phyloP scores from a whole-genome alignment of 1,140 invertebrate genomes.

The Samia ricini region DNA sequence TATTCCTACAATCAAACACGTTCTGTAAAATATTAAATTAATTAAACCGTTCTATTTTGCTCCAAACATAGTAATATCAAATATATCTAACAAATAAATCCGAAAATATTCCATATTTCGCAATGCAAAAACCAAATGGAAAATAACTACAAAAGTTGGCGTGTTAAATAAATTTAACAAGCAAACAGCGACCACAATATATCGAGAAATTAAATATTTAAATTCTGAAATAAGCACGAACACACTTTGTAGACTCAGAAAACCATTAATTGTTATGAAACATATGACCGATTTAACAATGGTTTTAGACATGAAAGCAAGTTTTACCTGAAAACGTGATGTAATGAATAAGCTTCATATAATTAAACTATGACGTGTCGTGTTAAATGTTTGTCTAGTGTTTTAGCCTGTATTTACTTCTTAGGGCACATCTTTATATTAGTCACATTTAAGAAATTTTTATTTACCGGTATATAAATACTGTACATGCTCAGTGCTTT shows the following conservation, averaged over 20 bases:
- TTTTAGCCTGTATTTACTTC: background rate
- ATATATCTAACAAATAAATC: background rate
- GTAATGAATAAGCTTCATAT: slow-evolving; percentile 3
- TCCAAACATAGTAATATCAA: too few relatives aligned
- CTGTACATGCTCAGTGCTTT: too few relatives aligned
- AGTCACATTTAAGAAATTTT: too few relatives aligned
- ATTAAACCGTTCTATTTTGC: too few relatives aligned
- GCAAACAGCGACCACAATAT: background rate
- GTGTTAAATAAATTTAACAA: background rate
- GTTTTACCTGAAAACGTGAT: background rate
- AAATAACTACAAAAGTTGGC: background rate
- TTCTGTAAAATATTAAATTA: too few relatives aligned
- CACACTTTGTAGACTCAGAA: slow-evolving; percentile 2
- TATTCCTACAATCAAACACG: too few relatives aligned
- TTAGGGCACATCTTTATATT: too few relatives aligned
- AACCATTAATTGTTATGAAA: slow-evolving; percentile 11
- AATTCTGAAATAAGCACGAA: background rate
- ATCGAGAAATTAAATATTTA: slow-evolving; percentile 1
- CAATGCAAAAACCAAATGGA: background rate
- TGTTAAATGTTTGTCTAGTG: too few relatives aligned
- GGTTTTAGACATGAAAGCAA: slow-evolving; percentile 11
- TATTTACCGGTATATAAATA: too few relatives aligned
- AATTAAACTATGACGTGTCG: background rate
- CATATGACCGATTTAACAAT: slow-evolving; percentile 7
- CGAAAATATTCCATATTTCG: background rate